Percentiles rank a stretch among this genome's conserved stretches.
Conservation (phyloP, 2,113 vertebrate genomes). For the Cyprinodon tularosa region DNA sequence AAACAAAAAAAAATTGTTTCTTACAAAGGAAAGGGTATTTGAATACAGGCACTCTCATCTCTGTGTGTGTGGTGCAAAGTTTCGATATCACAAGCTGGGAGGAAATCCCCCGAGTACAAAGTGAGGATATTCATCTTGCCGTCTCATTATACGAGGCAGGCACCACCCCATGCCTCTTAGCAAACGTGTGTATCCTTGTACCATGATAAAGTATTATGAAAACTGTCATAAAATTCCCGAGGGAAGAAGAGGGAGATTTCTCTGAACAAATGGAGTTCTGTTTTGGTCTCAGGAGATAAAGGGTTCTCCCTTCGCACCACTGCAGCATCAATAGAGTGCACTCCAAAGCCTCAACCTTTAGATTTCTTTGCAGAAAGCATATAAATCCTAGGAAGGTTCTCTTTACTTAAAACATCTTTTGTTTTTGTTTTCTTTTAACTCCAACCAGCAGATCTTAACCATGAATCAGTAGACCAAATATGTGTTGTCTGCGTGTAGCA, state of each 20-base stretch:
- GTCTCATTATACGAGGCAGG: conserved; percentile 6
- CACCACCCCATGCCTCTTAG: neutral
- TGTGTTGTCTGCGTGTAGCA: conserved; percentile 5
- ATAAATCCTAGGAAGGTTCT: conserved; percentile 3
- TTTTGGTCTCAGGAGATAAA: conserved; percentile 31
- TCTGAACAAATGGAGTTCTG: conserved; percentile 27
- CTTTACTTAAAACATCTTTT: neutral
- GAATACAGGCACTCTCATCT: conserved; percentile 7
- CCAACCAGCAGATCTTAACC: conserved; percentile 1
- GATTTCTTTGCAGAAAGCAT: neutral
- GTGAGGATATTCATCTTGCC: conserved; percentile 18
- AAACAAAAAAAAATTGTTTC: neutral
- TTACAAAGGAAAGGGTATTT: conserved; percentile 3
- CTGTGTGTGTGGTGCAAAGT: neutral
- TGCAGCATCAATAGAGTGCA: conserved; percentile 3
- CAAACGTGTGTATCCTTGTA: conserved; percentile 26
- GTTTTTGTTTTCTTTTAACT: neutral
- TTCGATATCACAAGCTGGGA: conserved; percentile 9
- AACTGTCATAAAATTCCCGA: conserved; percentile 37
- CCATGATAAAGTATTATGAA: conserved; percentile 36
- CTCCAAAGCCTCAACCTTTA: neutral
- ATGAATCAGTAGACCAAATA: conserved; percentile 21
- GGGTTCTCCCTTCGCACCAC: neutral
- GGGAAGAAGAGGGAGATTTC: conserved; percentile 23
- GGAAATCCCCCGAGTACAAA: conserved; percentile 20